A percentile compares a stretch with the other conserved stretches of the same genome.
phyloP scores from a whole-genome alignment of 1,140 invertebrate species.

The Oscheius sp. region DNA sequence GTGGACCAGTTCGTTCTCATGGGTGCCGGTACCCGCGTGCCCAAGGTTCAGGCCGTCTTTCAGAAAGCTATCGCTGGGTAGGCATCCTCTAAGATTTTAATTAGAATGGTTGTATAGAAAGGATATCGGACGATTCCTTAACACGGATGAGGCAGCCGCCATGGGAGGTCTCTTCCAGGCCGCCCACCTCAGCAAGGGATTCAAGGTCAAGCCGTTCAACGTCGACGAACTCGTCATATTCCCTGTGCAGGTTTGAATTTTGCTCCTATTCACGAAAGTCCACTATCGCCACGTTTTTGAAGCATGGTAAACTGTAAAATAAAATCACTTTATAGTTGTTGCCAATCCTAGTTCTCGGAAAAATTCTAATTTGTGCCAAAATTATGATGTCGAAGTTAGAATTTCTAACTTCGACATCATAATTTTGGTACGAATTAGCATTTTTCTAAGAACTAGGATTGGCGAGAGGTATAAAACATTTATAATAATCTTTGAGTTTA shows the following conservation, averaged over 20 bases:
- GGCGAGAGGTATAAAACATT: no score
- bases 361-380: no score
- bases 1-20: constrained; percentile 78
- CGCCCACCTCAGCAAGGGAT: constrained; percentile 86
- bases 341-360: no score
- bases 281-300: background rate
- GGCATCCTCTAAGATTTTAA: background rate
- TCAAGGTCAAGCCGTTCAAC: constrained; percentile 86
- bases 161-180: constrained; percentile 94
- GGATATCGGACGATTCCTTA: constrained; percentile 89
- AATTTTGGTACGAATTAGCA: no score
- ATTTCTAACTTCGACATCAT: no score
- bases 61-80: constrained; percentile 36
- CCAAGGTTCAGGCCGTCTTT: constrained; percentile 82
- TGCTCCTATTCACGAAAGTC: background rate
- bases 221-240: constrained; percentile 89
- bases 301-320: constrained; percentile 27
- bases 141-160: constrained; percentile 94
- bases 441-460: no score
- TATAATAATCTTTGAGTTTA: no score
- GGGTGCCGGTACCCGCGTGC: constrained; percentile 87
- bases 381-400: no score
- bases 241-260: constrained; percentile 78
- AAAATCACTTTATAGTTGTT: background rate
- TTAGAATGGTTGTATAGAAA: constrained; percentile 52